A percentile compares a stretch with the other conserved stretches of the same genome.
These are phyloP conservation scores for Drosophila prostipennis DNA, from an alignment of 2,888 invertebrate species.

Conservation along the genomic window DNA sequence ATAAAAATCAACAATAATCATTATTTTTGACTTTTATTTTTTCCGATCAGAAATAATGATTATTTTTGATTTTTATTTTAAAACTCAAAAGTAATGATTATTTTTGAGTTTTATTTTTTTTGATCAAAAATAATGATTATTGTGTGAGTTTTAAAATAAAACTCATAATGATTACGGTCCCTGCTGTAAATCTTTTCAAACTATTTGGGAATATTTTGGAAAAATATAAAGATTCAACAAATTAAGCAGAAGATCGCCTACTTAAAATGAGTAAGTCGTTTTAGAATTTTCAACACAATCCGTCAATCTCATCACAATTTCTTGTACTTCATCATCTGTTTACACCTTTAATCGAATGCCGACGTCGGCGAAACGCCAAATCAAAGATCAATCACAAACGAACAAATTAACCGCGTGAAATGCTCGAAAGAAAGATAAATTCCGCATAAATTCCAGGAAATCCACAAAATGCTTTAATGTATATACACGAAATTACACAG, in stretches of 20 bases:
- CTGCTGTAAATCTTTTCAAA: slow-evolving; percentile 7
- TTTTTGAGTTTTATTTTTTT: too few species aligned
- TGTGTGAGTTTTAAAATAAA: too few species aligned
- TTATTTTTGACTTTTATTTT: too few species aligned
- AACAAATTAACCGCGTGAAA: slow-evolving; percentile 20
- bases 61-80: too few species aligned
- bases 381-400: slow-evolving; percentile 76
- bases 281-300: not conserved
- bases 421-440: slow-evolving; percentile 50
- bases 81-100: too few species aligned
- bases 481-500: slow-evolving; percentile 34
- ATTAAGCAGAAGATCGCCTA: not conserved
- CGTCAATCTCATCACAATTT: not conserved
- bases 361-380: slow-evolving; percentile 50
- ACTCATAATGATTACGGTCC: too few species aligned
- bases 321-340: slow-evolving; percentile 12
- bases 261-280: not conserved
- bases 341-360: slow-evolving; percentile 39
- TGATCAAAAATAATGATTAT: too few species aligned
- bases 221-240: not conserved
- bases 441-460: slow-evolving; percentile 78
- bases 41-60: too few species aligned
- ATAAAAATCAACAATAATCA: too few species aligned
- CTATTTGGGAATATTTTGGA: slow-evolving; percentile 2
- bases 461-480: slow-evolving; percentile 61